Conservation (phyloP, 23 tunicate species). For the Trididemnum miniatum region DNA sequence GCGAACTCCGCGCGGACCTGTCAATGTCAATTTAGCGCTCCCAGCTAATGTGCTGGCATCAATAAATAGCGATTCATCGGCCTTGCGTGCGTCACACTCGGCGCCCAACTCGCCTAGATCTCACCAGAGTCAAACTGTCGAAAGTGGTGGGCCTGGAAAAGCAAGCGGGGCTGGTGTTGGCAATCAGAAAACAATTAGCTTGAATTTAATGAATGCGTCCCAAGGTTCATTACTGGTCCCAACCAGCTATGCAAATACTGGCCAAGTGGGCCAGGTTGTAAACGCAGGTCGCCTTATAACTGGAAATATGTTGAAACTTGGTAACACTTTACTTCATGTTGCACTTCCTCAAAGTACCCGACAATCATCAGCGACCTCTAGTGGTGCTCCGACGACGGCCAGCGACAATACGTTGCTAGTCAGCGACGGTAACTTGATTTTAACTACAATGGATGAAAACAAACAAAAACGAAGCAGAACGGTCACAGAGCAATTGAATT, state of each 20-base stretch:
- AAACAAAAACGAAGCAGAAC: slow-evolving; percentile 9
- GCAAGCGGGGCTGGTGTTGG: not conserved
- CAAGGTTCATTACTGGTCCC: slow-evolving; percentile 8
- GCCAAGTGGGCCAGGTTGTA: slow-evolving; percentile 26
- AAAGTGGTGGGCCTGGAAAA: not conserved
- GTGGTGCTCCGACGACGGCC: not conserved
- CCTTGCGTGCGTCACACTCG: slow-evolving; percentile 38
- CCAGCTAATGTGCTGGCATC: slow-evolving; percentile 49
- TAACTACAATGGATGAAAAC: slow-evolving; percentile 11
- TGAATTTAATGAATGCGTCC: slow-evolving; percentile 48
- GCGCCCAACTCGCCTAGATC: slow-evolving; percentile 62
- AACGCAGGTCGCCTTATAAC: slow-evolving; percentile 37
- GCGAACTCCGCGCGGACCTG: slow-evolving; percentile 29
- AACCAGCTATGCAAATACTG: slow-evolving; percentile 10
- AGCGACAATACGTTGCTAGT: slow-evolving; percentile 8
- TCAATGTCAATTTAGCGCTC: slow-evolving; percentile 43
- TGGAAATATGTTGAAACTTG: slow-evolving; percentile 52
- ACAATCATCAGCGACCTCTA: not conserved
- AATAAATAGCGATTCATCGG: slow-evolving; percentile 29
- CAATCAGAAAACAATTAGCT: slow-evolving; percentile 70
- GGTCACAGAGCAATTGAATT: not conserved
- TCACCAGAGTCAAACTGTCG: not conserved
- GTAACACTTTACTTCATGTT: slow-evolving; percentile 33
- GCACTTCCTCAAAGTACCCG: slow-evolving; percentile 32
- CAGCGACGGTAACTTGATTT: slow-evolving; percentile 19